Base-by-base conservation (phyloP, 2,113 vertebrate species). In the Ailuropoda melanoleuca region DNA sequence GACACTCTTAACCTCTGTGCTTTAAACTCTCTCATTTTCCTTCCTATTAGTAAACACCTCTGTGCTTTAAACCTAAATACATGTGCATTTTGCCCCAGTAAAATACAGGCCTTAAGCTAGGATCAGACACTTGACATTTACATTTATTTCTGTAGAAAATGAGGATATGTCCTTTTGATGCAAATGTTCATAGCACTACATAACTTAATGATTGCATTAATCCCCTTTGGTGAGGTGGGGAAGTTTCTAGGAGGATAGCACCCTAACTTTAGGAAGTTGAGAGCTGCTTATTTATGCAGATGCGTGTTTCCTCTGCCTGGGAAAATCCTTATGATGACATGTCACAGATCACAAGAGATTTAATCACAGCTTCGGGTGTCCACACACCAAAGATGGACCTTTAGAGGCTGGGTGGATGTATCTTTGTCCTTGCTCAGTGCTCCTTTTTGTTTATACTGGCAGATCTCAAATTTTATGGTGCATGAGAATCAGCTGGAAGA, bases 131-230 rank as follows among this genome's bases (percentile, higher is more conserved):
- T 66, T 58, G 74, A 87, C 89, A 80, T 95, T 75, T 87, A 87
- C 89, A 80, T 95, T 75, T 87, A 66, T 87, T 88, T 77, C 50
- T 84, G 23, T 37, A 92, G 46, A 96, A 96, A 92, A 56, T 43
- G 66, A 64, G 34, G 64, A 18, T 72, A 75, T 26, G 37, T 94
- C 68, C 62, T 89, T 95, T 95, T 89, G 80, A 95, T 92, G 21
- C 34, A 85, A 8, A 56, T 95, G 48, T 80, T 95, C 75, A 72
- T 1, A 89, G 43, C 4, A 4, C 31, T 88, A 24, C 37, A 53
- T 62, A 82, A 88, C 95, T 84, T 34, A 66, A 53, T 85, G 81
- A 75, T 88, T 84, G 81, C 81, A 68, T 97, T 39, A 84, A 64
- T 74, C 48, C 48, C 55, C 19, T 90, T 95, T 93, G n/a, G 24